Evolutionary conservation across 2,113 vertebrate genomes (phyloP), one percentile per base, ranked within the genome.

Genomic region (Cynoglossus semilaevis): DNA sequence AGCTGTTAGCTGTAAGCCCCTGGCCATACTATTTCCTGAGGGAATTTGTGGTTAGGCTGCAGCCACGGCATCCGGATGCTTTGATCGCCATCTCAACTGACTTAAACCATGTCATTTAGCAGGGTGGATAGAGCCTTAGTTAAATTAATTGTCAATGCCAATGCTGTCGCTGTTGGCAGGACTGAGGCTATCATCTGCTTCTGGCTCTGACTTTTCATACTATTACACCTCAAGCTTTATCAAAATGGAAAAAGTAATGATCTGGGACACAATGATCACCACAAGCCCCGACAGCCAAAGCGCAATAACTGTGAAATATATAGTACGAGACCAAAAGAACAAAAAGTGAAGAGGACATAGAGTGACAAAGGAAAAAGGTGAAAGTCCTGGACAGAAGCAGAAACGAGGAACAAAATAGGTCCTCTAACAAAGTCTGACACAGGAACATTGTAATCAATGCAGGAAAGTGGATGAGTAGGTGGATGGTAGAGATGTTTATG

Each of bases 191-290:
- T 29, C 22, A 29, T 29, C 22, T 29, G 22, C 22, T 6, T 29
- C 22, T 29, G 22, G 22, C 6, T 6, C 22, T 29, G 6, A 29
- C 22, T 29, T 69, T 54, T 80, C 73, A 82, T 51, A 52, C 63
- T 50, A 54, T 67, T 52, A 72, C 61, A 74, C 65, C 56, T 69
- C 43, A 15, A 77, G 65, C 82, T 72, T 77, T 58, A 72, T 77
- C 61, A 57, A 53, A 70, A 53, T 18, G 63, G 37, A 76, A 71
- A 63, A 58, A 43, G 73, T 78, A 80, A 78, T 79, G 77, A 77
- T 85, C 79, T 70, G 70, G 78, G 67, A 42, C 61, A 41, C 58
- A 51, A 40, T 64, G 71, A 84, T 77, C 54, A 74, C 51, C 56
- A 29, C 22, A 29, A 48, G 67, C 51, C 9, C 53, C n/a, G 5